phyloP scores from a whole-genome alignment of 2,113 vertebrate species.

The Macquaria australasica region DNA sequence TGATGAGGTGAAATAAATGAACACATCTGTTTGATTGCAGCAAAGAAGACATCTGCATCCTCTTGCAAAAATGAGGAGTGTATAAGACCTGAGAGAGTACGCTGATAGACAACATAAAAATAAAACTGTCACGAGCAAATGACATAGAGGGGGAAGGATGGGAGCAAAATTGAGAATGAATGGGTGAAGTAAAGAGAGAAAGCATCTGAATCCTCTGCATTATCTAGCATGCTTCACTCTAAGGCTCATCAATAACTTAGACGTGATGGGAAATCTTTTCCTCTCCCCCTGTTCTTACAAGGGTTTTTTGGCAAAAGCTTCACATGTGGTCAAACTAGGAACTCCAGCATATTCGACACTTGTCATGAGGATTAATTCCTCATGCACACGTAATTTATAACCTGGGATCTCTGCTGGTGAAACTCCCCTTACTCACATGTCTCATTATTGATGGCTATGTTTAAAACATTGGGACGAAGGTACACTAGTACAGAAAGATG shows the following conservation, averaged over 20 bases:
- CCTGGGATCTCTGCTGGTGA: constrained; percentile 17
- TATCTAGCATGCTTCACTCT: constrained; percentile 27
- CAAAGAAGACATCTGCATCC: constrained; percentile 6
- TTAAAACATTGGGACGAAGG: constrained; percentile 34
- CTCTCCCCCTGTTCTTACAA: constrained; percentile 5
- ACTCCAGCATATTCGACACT: neutral
- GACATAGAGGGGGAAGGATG: constrained; percentile 23
- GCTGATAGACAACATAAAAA: constrained; percentile 46
- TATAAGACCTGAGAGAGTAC: constrained; percentile 25
- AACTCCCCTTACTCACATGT: constrained; percentile 1
- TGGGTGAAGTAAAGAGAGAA: constrained; percentile 2
- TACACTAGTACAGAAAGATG: neutral
- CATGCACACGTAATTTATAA: constrained; percentile 18
- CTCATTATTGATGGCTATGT: constrained; percentile 50
- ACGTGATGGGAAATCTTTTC: constrained; percentile 43
- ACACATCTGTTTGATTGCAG: constrained; percentile 5
- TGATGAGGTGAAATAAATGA: constrained; percentile 30
- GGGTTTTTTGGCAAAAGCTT: constrained; percentile 17
- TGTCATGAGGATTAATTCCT: constrained; percentile 24
- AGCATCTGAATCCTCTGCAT: constrained; percentile 29
- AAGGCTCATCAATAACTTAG: constrained; percentile 63
- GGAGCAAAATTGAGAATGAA: constrained; percentile 31
- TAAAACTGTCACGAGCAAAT: constrained; percentile 59
- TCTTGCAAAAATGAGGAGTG: constrained; percentile 18
- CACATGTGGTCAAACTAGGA: constrained; percentile 25